Base-by-base conservation (phyloP, 2,888 invertebrate species). In the Lordiphosa andalusiaca region DNA sequence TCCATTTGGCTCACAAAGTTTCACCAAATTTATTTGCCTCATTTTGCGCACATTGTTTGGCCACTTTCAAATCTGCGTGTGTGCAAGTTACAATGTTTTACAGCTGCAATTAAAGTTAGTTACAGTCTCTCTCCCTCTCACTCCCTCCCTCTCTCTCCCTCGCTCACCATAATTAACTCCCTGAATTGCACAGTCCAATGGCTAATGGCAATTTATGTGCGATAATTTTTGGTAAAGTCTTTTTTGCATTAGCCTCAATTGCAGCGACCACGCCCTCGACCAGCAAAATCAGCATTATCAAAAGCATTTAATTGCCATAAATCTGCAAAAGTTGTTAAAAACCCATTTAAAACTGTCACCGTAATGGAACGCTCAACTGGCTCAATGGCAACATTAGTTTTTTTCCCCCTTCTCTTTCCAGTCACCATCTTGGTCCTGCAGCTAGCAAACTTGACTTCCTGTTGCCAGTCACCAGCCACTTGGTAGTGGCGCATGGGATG, bases 301-400 rank as follows among this genome's bases (percentile, higher is more conserved):
- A 76, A 76, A 67, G 61, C 66, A 78, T 76, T 80, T 73, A 80
- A 76, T 63, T 67, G 72, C 41, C 72, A 80, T 73, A 73, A 83
- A 81, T 81, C 71, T 71, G 66, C 25, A 30, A 66, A 80, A 81
- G 73, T 80, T 77, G 63, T 73, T 74, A 75, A 80, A 77, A 71
- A 67, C 59, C 73, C 74, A 83, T 74, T 83, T 83, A 77, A 83
- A 75, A 81, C 73, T 75, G 77, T 77, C 77, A 67, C 51, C 62
- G 41, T 67, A 80, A 80, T 71, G 77, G 80, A 64, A 69, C 81
- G 58, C 54, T 69, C 59, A 63, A 42, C 57, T 53, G 48, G 61
- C 64, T 50, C 52, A 47, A 25, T 57, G 54, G 60, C 50, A 53
- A 44, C 44, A 51, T 63, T 63, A 59, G 62, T 61, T 65, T 63